Evolutionary conservation across 2,888 invertebrate species (phyloP).

Genomic region (Trileptium ribeirensis): DNA sequence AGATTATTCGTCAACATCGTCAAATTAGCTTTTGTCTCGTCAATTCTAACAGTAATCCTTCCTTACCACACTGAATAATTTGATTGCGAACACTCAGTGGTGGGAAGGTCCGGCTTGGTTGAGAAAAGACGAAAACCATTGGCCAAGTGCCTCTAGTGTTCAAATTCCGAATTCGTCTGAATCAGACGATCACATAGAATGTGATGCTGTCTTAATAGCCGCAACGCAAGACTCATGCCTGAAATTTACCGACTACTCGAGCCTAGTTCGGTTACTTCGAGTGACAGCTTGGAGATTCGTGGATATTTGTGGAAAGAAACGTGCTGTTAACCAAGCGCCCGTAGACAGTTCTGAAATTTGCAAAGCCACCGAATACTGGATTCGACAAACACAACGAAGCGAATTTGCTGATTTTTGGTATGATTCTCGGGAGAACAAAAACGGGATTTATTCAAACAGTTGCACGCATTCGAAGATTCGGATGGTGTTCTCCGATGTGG

Average conservation of each 20-base stretch:
- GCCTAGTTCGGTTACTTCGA: neutral
- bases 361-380: neutral
- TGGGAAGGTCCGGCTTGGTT: neutral
- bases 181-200: neutral
- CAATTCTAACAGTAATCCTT: neutral
- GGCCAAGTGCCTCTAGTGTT: neutral
- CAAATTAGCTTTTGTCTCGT: neutral
- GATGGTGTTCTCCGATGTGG: slow-evolving; percentile 12
- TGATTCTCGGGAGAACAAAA: neutral
- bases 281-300: slow-evolving; percentile 3
- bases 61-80: neutral
- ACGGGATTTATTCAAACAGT: slow-evolving; percentile 1
- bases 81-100: neutral
- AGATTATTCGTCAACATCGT: neutral
- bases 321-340: neutral
- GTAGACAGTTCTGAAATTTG: neutral
- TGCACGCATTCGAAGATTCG: neutral
- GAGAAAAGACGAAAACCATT: neutral
- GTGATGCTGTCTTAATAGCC: neutral
- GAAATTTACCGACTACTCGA: neutral
- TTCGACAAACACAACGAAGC: neutral
- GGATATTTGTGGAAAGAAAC: neutral
- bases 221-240: neutral
- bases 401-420: neutral
- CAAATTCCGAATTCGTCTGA: neutral